These are phyloP conservation scores for Entomobrya multifasciata DNA, from an alignment of 2,888 invertebrate species.

Conservation along the genomic window DNA sequence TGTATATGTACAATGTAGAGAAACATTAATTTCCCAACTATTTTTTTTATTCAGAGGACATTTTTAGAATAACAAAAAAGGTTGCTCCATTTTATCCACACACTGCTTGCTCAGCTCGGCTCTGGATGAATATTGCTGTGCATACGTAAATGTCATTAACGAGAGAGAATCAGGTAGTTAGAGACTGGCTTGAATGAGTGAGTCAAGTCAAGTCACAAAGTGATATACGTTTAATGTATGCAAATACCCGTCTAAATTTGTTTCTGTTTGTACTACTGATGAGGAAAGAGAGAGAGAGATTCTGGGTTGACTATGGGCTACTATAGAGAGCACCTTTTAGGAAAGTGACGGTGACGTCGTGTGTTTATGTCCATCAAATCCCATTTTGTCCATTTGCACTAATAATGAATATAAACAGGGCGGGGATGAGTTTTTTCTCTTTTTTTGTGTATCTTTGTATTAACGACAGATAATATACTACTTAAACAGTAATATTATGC, in stretches of 20 bases:
- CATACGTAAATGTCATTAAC: not conserved
- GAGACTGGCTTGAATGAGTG: no score
- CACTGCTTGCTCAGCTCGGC: no score
- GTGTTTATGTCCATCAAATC: slow-evolving; percentile 23
- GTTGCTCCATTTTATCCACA: not conserved
- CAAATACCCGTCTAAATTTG: slow-evolving; percentile 16
- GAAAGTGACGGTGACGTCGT: slow-evolving; percentile 23
- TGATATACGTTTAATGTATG: not conserved
- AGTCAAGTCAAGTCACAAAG: not conserved
- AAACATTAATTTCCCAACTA: not conserved
- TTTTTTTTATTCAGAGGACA: not conserved
- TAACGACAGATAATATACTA: no score
- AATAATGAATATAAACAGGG: slow-evolving; percentile 43
- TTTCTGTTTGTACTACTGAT: not conserved
- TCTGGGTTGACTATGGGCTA: no score
- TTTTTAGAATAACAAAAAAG: not conserved
- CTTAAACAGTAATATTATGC: no score
- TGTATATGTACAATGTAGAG: not conserved
- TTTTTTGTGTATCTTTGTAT: no score
- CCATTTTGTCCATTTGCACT: slow-evolving; percentile 21
- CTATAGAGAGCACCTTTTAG: no score
- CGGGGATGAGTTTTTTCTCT: slow-evolving; percentile 33
- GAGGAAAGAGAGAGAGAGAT: not conserved
- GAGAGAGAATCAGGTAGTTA: not conserved
- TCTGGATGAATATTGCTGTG: no score